Percentiles rank a stretch among this genome's conserved stretches.
Evolutionary conservation across 2,888 invertebrate genomes (phyloP).

Genomic region (Aspidiotus destructor): DNA sequence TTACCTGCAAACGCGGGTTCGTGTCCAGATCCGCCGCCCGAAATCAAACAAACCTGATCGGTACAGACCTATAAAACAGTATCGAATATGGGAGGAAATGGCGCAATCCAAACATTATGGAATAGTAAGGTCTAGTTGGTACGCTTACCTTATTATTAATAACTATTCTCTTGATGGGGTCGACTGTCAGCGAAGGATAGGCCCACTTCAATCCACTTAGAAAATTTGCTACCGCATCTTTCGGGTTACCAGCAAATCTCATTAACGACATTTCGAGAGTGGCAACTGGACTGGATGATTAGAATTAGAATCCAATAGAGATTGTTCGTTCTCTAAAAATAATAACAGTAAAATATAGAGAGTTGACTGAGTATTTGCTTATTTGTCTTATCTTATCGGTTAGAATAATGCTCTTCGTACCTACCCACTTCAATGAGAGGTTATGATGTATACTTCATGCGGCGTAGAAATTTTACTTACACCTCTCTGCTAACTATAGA

Average conservation of each 20-base stretch:
- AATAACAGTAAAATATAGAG: no score
- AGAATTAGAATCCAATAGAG: no score
- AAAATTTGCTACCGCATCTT: conserved; percentile 16
- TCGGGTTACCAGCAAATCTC: conserved; percentile 14
- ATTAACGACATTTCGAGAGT: conserved; percentile 14
- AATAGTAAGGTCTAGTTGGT: not conserved
- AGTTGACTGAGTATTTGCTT: no score
- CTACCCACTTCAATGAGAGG: no score
- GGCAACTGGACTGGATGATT: not conserved
- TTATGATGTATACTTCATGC: no score
- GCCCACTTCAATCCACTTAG: conserved; percentile 29
- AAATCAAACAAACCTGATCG: conserved; percentile 49
- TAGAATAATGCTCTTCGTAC: no score
- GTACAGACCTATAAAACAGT: conserved; percentile 42
- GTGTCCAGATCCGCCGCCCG: conserved; percentile 77
- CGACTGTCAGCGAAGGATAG: conserved; percentile 32
- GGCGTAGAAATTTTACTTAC: no score
- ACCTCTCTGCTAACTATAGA: no score
- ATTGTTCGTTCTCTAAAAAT: no score
- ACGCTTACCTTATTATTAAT: conserved; percentile 30
- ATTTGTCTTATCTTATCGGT: no score
- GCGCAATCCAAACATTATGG: conserved; percentile 1
- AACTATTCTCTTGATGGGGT: conserved; percentile 32
- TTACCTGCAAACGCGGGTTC: conserved; percentile 55
- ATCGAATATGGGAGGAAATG: not conserved